Evolutionary conservation across 1,140 invertebrate genomes (phyloP).

Genomic region (Aethina tumida): DNA sequence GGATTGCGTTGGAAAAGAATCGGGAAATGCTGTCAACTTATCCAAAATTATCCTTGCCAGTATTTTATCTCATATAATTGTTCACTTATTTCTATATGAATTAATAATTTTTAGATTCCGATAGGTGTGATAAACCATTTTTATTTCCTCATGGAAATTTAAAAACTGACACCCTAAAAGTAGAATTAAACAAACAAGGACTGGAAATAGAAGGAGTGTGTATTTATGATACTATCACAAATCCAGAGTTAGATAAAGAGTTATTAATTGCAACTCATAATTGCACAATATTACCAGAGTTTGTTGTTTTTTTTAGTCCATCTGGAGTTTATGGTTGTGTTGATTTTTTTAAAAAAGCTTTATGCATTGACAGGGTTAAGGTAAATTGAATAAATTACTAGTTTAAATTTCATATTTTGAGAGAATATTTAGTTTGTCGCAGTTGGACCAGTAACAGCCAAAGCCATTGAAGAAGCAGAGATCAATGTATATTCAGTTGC

Average conservation of each 20-base stretch:
- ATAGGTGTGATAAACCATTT: constrained; percentile 31
- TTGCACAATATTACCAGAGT: constrained; percentile 29
- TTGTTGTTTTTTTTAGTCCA: constrained; percentile 40
- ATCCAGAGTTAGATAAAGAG: constrained; percentile 29
- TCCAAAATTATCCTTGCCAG: constrained; percentile 33
- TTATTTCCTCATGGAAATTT: constrained; percentile 41
- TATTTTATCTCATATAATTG: too few species aligned
- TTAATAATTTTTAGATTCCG: background rate
- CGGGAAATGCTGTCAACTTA: constrained; percentile 38
- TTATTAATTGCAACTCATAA: constrained; percentile 25
- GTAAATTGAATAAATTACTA: constrained; percentile 21
- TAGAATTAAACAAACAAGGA: constrained; percentile 26
- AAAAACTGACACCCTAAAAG: constrained; percentile 34
- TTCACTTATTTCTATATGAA: constrained; percentile 1
- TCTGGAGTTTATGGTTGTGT: constrained; percentile 31
- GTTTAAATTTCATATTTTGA: constrained; percentile 3
- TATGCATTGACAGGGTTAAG: constrained; percentile 18
- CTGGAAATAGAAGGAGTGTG: constrained; percentile 30
- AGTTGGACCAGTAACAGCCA: constrained; percentile 39
- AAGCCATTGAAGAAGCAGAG: constrained; percentile 29
- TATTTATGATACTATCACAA: constrained; percentile 34
- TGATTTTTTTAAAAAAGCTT: constrained; percentile 24
- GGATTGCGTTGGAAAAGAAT: constrained; percentile 30
- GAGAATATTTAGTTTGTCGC: constrained; percentile 31
- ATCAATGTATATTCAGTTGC: constrained; percentile 31